Percentiles rank a stretch among this genome's conserved stretches.
phyloP scores from a whole-genome alignment of 1,140 invertebrate genomes.

The Eupeodes corollae region DNA sequence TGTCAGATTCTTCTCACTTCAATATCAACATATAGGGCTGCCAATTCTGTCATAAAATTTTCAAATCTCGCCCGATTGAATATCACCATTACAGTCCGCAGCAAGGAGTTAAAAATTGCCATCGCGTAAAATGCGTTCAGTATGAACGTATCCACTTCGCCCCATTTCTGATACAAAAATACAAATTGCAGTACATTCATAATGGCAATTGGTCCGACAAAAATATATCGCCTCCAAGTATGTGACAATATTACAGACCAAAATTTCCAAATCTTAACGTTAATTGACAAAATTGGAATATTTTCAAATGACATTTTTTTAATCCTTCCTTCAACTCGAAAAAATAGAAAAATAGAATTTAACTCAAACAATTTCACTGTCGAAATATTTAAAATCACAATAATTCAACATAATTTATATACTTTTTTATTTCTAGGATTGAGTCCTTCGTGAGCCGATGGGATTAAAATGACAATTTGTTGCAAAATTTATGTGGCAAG shows the following conservation, averaged over 20 bases:
- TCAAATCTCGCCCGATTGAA: slow-evolving; percentile 15
- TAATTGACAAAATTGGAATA: slow-evolving; percentile 24
- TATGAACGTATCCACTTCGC: slow-evolving; percentile 23
- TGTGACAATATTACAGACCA: slow-evolving; percentile 20
- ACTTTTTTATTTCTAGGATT: background rate
- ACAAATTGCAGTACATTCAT: slow-evolving; percentile 30
- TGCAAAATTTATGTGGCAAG: background rate
- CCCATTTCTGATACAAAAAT: slow-evolving; percentile 25
- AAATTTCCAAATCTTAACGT: slow-evolving; percentile 23
- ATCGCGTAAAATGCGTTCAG: slow-evolving; percentile 28
- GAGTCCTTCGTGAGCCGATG: no score
- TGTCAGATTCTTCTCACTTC: slow-evolving; percentile 4
- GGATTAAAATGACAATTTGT: background rate
- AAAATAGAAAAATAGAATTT: no score
- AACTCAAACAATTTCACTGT: background rate
- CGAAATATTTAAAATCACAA: background rate
- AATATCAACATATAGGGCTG: slow-evolving; percentile 12
- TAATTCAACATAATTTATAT: no score
- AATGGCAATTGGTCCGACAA: slow-evolving; percentile 21
- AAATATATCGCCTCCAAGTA: slow-evolving; percentile 20
- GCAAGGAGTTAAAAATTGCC: slow-evolving; percentile 25
- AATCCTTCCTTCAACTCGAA: no score
- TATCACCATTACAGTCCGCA: slow-evolving; percentile 26
- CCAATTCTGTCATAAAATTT: slow-evolving; percentile 14
- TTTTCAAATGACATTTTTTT: slow-evolving; percentile 11